Percentiles rank a stretch among this genome's conserved stretches.
phyloP scores from a whole-genome alignment of 92 coral and sea anemone genomes.

The Umimayanthus chanpuru region DNA sequence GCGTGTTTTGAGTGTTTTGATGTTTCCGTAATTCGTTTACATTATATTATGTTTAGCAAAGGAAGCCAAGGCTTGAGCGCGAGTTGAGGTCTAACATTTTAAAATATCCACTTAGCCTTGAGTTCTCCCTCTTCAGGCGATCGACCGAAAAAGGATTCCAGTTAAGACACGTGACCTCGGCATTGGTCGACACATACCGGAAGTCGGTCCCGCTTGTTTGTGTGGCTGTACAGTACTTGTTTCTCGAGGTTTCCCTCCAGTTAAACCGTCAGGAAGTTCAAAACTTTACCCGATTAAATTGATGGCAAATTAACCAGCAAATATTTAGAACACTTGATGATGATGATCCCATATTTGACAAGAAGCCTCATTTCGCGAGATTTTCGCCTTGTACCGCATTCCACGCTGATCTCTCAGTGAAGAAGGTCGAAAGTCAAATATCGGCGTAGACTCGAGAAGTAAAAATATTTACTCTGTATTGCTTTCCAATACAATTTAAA shows the following conservation, averaged over 20 bases:
- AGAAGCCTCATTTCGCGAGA: not conserved
- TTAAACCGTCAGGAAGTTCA: not conserved
- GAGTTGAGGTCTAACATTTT: too few species aligned
- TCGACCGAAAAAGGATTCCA: too few species aligned
- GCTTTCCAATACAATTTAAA: too few species aligned
- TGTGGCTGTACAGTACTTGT: too few species aligned
- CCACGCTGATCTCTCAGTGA: not conserved
- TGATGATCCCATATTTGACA: not conserved
- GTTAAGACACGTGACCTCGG: not conserved
- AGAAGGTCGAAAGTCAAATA: too few species aligned
- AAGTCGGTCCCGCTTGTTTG: too few species aligned
- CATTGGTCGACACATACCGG: too few species aligned
- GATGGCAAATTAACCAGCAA: not conserved
- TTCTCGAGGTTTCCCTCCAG: not conserved
- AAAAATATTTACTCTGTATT: too few species aligned
- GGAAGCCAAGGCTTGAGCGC: not conserved
- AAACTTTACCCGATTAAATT: not conserved
- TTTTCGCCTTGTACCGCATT: not conserved
- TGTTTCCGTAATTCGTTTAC: too few species aligned
- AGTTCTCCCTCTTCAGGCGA: not conserved
- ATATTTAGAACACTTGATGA: not conserved
- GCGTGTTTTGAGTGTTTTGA: too few species aligned
- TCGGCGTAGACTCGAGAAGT: too few species aligned
- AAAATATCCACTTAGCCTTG: not conserved
- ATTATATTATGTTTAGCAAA: not conserved